Percentiles rank a stretch among this genome's conserved stretches.
Conservation (phyloP, 2,113 vertebrate genomes). For the Ictalurus punctatus region DNA sequence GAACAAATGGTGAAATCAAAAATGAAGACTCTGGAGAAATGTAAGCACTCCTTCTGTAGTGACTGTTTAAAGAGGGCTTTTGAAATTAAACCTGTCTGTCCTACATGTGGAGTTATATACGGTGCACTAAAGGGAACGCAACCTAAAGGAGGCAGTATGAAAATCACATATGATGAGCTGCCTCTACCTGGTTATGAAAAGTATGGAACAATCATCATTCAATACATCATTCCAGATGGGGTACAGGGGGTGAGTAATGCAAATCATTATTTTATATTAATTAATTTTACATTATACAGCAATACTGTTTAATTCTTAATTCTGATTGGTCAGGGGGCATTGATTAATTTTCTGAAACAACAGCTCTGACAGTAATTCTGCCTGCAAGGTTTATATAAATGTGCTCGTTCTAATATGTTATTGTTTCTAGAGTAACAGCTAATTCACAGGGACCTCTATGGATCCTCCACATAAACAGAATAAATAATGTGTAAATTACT, state of each 20-base stretch:
- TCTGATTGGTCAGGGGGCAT: not conserved
- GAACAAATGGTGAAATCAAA: constrained; percentile 56
- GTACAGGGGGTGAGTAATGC: constrained; percentile 67
- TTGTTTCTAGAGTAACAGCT: not conserved
- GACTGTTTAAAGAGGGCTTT: constrained; percentile 67
- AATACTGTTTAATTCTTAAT: not conserved
- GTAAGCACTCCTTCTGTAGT: constrained; percentile 72
- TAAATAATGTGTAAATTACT: not conserved
- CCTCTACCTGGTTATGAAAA: constrained; percentile 67
- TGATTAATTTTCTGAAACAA: not conserved
- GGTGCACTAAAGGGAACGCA: constrained; percentile 68
- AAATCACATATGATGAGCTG: fast-evolving
- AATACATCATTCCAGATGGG: constrained; percentile 67
- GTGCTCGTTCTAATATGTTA: not conserved
- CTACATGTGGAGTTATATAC: constrained; percentile 69
- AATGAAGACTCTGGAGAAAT: constrained; percentile 58
- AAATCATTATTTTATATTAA: not conserved
- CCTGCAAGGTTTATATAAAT: not conserved
- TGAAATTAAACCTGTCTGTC: constrained; percentile 68
- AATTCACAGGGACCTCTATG: not conserved
- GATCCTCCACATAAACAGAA: not conserved
- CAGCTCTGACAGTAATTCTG: not conserved
- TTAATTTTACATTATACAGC: not conserved
- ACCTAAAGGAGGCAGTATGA: constrained; percentile 66
- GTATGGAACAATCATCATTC: constrained; percentile 63